Percentiles rank a stretch among this genome's conserved stretches.
Evolutionary conservation across 2,797 vertebrate genomes (phyloP).

Genomic region (Hippoglossus hippoglossus): DNA sequence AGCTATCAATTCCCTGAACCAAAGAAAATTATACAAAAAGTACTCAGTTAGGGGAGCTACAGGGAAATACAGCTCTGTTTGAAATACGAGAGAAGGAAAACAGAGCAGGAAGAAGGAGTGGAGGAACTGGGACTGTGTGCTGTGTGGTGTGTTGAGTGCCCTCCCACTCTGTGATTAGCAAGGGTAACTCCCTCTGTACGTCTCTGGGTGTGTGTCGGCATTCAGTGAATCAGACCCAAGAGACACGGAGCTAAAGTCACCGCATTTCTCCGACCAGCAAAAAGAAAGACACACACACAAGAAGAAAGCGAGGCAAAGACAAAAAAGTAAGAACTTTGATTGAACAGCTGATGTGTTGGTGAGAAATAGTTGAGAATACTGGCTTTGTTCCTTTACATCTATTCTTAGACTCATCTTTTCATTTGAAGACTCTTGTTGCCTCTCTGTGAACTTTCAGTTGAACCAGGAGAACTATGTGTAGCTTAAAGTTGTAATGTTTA

Average conservation of each 20-base stretch:
- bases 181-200: conserved; percentile 68
- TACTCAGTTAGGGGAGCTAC: background rate
- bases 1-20: background rate
- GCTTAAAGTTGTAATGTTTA: conserved; percentile 37
- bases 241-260: conserved; percentile 43
- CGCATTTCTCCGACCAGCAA: conserved; percentile 5
- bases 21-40: conserved; percentile 6
- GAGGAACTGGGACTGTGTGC: conserved; percentile 55
- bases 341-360: conserved; percentile 24
- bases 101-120: conserved; percentile 56
- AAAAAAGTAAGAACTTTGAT: conserved; percentile 4
- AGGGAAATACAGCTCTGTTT: conserved; percentile 7
- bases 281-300: background rate
- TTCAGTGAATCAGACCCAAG: conserved; percentile 59
- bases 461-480: conserved; percentile 1
- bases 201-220: conserved; percentile 60
- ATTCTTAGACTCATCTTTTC: background rate
- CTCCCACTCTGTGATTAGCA: conserved; percentile 68
- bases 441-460: conserved; percentile 1
- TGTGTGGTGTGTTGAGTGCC: conserved; percentile 51
- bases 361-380: conserved; percentile 16
- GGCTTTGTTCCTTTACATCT: background rate
- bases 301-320: conserved; percentile 16
- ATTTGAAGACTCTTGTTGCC: background rate
- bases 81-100: conserved; percentile 31